These are phyloP conservation scores for Teleiodes luculella DNA, from an alignment of 2,888 invertebrate species.

Conservation along the genomic window DNA sequence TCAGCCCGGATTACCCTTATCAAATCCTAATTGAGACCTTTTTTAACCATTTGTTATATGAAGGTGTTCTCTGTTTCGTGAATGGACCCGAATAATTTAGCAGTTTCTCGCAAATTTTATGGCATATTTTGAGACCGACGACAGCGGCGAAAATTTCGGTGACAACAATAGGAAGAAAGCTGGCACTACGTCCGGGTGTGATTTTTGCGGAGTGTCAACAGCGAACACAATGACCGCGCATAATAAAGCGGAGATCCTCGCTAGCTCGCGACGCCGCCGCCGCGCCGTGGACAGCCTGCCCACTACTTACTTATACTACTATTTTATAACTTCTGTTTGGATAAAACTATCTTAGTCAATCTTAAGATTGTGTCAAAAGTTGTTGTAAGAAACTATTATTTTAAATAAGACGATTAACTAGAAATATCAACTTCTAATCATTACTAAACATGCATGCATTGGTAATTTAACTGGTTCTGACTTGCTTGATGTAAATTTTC, in stretches of 20 bases:
- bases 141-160: background rate
- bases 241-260: conserved; percentile 34
- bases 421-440: too few relatives aligned
- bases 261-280: background rate
- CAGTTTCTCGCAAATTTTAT: conserved; percentile 2
- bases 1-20: conserved; percentile 1
- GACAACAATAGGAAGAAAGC: conserved; percentile 24
- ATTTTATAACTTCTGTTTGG: too few relatives aligned
- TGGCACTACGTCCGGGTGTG: conserved; percentile 33
- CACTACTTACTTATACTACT: background rate
- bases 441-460: too few relatives aligned
- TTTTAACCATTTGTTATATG: background rate
- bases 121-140: conserved; percentile 3
- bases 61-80: background rate
- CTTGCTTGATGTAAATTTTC: background rate
- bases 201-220: conserved; percentile 39
- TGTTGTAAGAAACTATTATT: too few relatives aligned
- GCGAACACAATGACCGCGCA: conserved; percentile 47
- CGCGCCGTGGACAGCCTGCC: background rate
- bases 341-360: too few relatives aligned
- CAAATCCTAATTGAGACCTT: conserved; percentile 9
- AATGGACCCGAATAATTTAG: background rate
- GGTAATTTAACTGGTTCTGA: too few relatives aligned
- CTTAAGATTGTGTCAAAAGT: too few relatives aligned
- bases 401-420: too few relatives aligned